phyloP scores from a whole-genome alignment of 92 coral and sea anemone species.

The Ricordea florida region DNA sequence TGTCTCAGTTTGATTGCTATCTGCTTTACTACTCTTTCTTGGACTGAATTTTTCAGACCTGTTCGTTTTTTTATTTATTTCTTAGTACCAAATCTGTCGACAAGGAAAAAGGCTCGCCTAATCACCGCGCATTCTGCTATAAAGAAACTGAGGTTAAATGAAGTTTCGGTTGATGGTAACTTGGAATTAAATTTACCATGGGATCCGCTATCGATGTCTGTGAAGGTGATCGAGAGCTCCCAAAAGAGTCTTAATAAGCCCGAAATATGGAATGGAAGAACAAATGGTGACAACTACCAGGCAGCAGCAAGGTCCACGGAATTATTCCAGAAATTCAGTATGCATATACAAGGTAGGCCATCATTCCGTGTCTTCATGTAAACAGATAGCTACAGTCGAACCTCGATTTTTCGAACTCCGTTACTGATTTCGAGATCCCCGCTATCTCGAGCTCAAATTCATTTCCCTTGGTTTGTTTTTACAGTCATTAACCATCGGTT shows the following conservation, averaged over 20 bases:
- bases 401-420: too few relatives aligned
- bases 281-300: not conserved
- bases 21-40: too few relatives aligned
- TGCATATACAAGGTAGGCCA: too few relatives aligned
- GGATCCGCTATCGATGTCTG: constrained; percentile 78
- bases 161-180: constrained; percentile 21
- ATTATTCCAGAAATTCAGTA: too few relatives aligned
- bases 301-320: not conserved
- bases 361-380: too few relatives aligned
- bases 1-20: too few relatives aligned
- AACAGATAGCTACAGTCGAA: too few relatives aligned
- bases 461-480: too few relatives aligned
- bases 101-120: not conserved
- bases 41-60: not conserved
- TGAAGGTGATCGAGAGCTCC: constrained; percentile 37
- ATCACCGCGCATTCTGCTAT: not conserved
- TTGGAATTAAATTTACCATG: constrained; percentile 85
- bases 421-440: too few relatives aligned
- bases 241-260: constrained; percentile 8
- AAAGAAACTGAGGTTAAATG: not conserved
- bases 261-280: not conserved
- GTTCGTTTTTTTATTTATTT: not conserved
- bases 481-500: too few relatives aligned
- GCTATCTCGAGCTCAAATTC: too few relatives aligned
- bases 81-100: constrained; percentile 63